A percentile compares a stretch with the other conserved stretches of the same genome.
These are phyloP conservation scores for Thecophora atra DNA, from an alignment of 2,888 invertebrate genomes.

Conservation along the genomic window DNA sequence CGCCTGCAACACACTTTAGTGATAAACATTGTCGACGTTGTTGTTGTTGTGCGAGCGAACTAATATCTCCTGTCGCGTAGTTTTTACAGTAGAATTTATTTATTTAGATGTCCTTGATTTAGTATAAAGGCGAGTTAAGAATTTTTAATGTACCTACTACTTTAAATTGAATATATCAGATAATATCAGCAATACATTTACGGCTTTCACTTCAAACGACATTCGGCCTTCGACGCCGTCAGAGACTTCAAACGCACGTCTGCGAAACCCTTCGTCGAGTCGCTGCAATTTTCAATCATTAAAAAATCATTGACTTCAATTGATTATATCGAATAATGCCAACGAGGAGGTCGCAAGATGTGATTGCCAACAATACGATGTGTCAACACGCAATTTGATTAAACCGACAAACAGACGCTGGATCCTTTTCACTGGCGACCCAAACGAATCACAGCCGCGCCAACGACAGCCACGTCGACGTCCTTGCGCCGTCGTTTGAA, in stretches of 20 bases:
- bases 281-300: conserved; percentile 15
- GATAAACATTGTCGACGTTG: conserved; percentile 49
- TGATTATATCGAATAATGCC: conserved; percentile 11
- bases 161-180: conserved; percentile 17
- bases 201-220: not conserved
- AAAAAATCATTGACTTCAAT: conserved; percentile 31
- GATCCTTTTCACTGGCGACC: conserved; percentile 36
- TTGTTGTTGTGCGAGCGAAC: too few relatives aligned
- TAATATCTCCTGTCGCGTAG: conserved; percentile 47
- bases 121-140: not conserved
- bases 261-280: too few relatives aligned
- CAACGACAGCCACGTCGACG: too few relatives aligned
- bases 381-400: conserved; percentile 42
- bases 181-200: not conserved
- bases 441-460: not conserved
- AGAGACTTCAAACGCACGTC: too few relatives aligned
- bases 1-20: conserved; percentile 23
- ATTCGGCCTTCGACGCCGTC: too few relatives aligned
- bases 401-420: conserved; percentile 43
- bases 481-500: too few relatives aligned
- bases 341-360: not conserved
- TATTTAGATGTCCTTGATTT: not conserved
- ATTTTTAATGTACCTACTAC: conserved; percentile 8
- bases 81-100: not conserved
- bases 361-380: conserved; percentile 14